phyloP scores from a whole-genome alignment of 2,113 vertebrate genomes.

The Pterophyllum scalare region DNA sequence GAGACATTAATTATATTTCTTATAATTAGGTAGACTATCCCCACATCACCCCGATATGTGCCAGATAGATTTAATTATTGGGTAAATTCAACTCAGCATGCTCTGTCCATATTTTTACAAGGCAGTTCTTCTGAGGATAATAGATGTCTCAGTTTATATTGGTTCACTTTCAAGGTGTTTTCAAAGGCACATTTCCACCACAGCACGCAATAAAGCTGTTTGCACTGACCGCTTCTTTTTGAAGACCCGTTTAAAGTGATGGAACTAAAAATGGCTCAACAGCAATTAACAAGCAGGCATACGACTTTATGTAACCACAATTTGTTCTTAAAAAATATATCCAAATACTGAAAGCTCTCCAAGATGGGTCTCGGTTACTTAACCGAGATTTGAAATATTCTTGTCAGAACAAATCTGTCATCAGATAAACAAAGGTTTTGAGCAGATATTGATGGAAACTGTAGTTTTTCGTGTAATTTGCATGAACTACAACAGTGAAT shows the following conservation, averaged over 20 bases:
- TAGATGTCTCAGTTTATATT: background rate
- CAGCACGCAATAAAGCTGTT: background rate
- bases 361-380: background rate
- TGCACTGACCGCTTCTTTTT: background rate
- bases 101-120: constrained; percentile 21
- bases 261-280: background rate
- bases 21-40: constrained; percentile 65
- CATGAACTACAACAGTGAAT: background rate
- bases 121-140: background rate
- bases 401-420: constrained; percentile 29
- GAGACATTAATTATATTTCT: constrained; percentile 64
- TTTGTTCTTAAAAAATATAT: background rate
- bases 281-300: background rate
- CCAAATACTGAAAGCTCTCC: background rate
- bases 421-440: background rate
- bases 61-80: constrained; percentile 70
- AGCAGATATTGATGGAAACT: background rate
- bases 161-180: constrained; percentile 2
- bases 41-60: constrained; percentile 57
- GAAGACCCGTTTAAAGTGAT: background rate
- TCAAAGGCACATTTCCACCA: background rate
- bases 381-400: background rate
- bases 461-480: background rate
- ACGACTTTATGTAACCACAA: background rate
- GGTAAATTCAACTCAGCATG: constrained; percentile 25